phyloP scores from a whole-genome alignment of 2,797 vertebrate species.

The Schizopygopsis malacanthus region DNA sequence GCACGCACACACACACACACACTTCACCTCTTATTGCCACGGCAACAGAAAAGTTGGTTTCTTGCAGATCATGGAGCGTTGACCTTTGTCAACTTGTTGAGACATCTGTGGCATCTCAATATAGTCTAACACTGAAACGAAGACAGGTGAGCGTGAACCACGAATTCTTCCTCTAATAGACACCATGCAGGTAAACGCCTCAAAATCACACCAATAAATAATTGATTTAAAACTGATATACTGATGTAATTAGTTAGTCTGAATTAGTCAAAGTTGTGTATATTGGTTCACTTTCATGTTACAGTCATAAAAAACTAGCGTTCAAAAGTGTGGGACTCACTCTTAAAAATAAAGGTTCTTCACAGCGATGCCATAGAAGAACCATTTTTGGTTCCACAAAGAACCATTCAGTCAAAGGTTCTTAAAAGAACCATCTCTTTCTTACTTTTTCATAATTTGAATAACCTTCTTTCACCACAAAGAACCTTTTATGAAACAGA shows the following conservation, averaged over 20 bases:
- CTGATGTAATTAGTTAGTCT: conserved; percentile 16
- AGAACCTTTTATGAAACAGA: too few relatives aligned
- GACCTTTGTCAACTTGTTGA: conserved; percentile 53
- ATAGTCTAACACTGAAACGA: conserved; percentile 36
- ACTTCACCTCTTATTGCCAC: conserved; percentile 20
- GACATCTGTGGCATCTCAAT: conserved; percentile 44
- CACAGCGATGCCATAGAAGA: too few relatives aligned
- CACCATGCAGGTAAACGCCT: conserved; percentile 53
- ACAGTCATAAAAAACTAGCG: neutral
- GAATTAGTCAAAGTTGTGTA: neutral
- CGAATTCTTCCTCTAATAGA: conserved; percentile 55
- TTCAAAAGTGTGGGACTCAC: neutral
- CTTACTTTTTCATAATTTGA: too few relatives aligned
- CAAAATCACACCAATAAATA: conserved; percentile 28
- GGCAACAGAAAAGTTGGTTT: conserved; percentile 33
- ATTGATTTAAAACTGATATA: conserved; percentile 17
- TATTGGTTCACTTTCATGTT: neutral
- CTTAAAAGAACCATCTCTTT: too few relatives aligned
- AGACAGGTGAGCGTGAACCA: conserved; percentile 46
- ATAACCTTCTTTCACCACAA: too few relatives aligned
- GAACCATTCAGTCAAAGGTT: too few relatives aligned
- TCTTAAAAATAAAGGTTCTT: too few relatives aligned
- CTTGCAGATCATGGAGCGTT: conserved; percentile 25
- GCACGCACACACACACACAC: conserved; percentile 13
- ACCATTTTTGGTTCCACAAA: too few relatives aligned